Evolutionary conservation across 1,140 invertebrate species (phyloP), one percentile per base, ranked within the genome.

Genomic region (Brachionus sp.): DNA sequence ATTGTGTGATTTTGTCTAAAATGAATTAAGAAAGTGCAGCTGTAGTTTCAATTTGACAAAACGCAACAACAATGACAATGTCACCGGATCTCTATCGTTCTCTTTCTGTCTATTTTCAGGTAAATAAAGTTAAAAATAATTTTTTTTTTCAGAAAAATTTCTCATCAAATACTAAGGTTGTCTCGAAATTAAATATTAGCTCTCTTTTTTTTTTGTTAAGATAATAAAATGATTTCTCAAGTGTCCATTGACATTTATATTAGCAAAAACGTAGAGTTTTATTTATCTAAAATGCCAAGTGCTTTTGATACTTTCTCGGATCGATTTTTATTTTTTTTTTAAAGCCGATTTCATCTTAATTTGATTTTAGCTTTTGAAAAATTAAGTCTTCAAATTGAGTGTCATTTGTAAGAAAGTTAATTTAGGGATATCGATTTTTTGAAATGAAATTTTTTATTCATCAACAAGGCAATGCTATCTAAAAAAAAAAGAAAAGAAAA

Each of bases 31-130:
- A 57, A 80, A 66, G 19, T 66, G 39, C n/a, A 62, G 13, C 57
- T 80, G 53, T 44, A 57, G 16, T 57, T 80, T 80, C 42, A 80
- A 80, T 44, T 25, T 80, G 19, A 62, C 77, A 12, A 80, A 80
- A 80, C 6, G 62, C 39, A 80, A 33, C 10, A 66, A 62, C 57
- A 80, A 66, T 66, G 77, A 80, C 57, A 62, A 35, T 42, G 77
- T 80, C 0, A 62, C 77, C 16, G 77, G 77, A 33, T 80, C 77
- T 1, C 35, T 80, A 1, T 80, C 77, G 13, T 80, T 80, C 19
- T 1, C 23, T 12, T 80, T 80, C 33, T 42, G 77, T 39, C 35
- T 80, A 25, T 80, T 80, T 39, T 23, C 77, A 44, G 77, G 77
- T 66, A 80, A 44, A 66, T 66, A 13, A 33, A 68, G n/a, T 19